Percentiles rank a stretch among this genome's conserved stretches.
Conservation (phyloP, 1,140 invertebrate genomes). For the Chymomyza costata region DNA sequence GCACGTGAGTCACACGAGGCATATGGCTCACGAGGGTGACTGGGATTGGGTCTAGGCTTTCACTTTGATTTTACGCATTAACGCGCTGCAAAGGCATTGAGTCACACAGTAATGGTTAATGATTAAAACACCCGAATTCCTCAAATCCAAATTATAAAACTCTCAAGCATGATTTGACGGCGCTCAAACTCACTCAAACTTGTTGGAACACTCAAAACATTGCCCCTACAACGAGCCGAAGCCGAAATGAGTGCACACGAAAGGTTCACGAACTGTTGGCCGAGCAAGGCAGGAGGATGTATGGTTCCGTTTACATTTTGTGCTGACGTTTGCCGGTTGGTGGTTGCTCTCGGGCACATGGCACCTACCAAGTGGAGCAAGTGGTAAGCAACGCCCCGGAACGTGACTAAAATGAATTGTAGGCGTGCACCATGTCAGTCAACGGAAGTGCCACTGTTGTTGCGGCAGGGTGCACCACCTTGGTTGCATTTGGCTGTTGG, state of each 20-base stretch:
- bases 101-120: no score
- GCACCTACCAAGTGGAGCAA: neutral
- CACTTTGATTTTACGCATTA: constrained; percentile 53
- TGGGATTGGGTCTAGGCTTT: constrained; percentile 11
- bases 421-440: constrained; percentile 46
- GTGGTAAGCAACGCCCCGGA: constrained; percentile 50
- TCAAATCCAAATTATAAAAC: constrained; percentile 40
- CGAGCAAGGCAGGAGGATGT: no score
- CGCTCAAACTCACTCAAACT: constrained; percentile 66
- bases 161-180: constrained; percentile 2
- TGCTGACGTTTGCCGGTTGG: constrained; percentile 17
- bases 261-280: no score
- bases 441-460: constrained; percentile 26
- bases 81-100: constrained; percentile 13
- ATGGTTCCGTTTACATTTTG: constrained; percentile 16
- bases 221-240: constrained; percentile 49
- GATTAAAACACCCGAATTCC: constrained; percentile 1
- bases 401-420: constrained; percentile 59
- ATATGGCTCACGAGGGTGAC: no score
- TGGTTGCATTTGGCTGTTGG: constrained; percentile 20
- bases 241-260: no score
- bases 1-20: constrained; percentile 43
- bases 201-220: constrained; percentile 26
- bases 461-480: no score
- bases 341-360: constrained; percentile 28